A percentile compares a stretch with the other conserved stretches of the same genome.
These are phyloP conservation scores for Bombus sibiricus DNA, from an alignment of 1,140 invertebrate genomes.

Conservation along the genomic window DNA sequence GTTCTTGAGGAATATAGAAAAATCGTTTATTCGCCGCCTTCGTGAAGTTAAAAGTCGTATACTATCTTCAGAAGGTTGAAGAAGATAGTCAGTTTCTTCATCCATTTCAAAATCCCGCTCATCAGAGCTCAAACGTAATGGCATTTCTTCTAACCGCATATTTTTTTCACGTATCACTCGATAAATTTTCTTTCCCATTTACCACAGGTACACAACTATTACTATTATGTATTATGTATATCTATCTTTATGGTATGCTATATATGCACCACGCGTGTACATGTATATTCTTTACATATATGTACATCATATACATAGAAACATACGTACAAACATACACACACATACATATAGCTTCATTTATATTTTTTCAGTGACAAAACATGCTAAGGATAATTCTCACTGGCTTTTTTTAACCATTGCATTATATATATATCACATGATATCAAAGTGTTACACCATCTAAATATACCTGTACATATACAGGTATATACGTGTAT, in stretches of 20 bases:
- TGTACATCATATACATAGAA: not conserved
- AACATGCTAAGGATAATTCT: not conserved
- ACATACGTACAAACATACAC: not conserved
- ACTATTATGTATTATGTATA: not conserved
- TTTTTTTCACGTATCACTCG: slow-evolving; percentile 22
- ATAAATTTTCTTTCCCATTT: slow-evolving; percentile 40
- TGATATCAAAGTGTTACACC: not conserved
- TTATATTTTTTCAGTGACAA: not conserved
- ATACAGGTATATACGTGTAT: not conserved
- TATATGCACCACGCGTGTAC: not conserved
- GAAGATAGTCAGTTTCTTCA: slow-evolving; percentile 86
- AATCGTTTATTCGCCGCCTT: slow-evolving; percentile 74
- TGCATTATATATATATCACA: not conserved
- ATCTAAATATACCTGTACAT: not conserved
- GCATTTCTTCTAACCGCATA: slow-evolving; percentile 84
- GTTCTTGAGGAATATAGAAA: slow-evolving; percentile 75
- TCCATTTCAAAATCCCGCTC: slow-evolving; percentile 86
- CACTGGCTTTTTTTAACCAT: not conserved
- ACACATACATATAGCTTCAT: not conserved
- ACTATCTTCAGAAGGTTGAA: slow-evolving; percentile 82
- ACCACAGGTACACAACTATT: not conserved
- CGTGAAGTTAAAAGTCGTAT: slow-evolving; percentile 71
- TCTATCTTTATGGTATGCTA: not conserved
- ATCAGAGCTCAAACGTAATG: slow-evolving; percentile 82
- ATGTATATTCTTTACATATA: not conserved